Conservation (phyloP, 2,113 vertebrate species). For the Sinocyclocheilus anshuiensis region DNA sequence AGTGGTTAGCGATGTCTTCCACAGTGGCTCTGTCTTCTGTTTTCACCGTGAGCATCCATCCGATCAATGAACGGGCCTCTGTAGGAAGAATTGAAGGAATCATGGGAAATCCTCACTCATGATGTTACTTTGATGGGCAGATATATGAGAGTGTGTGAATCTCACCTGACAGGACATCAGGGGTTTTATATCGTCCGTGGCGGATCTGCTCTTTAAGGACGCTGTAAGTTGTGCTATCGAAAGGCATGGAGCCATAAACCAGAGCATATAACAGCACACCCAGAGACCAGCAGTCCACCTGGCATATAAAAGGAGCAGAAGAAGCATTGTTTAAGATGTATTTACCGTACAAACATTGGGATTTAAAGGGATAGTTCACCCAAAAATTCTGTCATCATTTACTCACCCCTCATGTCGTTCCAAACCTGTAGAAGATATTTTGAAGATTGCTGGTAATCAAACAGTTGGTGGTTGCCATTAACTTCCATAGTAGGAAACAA, state of each 20-base stretch:
- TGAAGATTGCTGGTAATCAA: too few relatives aligned
- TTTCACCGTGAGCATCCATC: constrained; percentile 77
- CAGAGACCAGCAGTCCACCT: constrained; percentile 84
- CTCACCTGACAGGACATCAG: constrained; percentile 75
- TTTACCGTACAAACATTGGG: neutral
- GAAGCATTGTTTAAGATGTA: neutral
- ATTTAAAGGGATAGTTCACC: too few relatives aligned
- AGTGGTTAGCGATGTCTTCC: constrained; percentile 80
- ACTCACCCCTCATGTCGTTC: too few relatives aligned
- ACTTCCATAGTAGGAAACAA: too few relatives aligned
- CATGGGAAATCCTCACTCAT: neutral
- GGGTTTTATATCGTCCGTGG: constrained; percentile 72
- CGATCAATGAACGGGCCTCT: constrained; percentile 79
- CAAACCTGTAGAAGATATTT: too few relatives aligned
- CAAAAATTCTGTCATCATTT: too few relatives aligned
- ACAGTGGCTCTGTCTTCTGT: constrained; percentile 76
- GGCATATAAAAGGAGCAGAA: neutral
- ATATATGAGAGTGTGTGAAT: neutral
- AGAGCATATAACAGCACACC: constrained; percentile 78
- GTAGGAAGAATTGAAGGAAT: constrained; percentile 44
- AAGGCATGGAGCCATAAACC: constrained; percentile 81
- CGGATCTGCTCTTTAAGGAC: constrained; percentile 76
- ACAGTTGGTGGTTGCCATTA: too few relatives aligned
- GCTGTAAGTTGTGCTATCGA: constrained; percentile 72
- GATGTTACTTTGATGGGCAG: neutral